Conservation (phyloP, 1,140 invertebrate species). For the Lucilia cuprina region DNA sequence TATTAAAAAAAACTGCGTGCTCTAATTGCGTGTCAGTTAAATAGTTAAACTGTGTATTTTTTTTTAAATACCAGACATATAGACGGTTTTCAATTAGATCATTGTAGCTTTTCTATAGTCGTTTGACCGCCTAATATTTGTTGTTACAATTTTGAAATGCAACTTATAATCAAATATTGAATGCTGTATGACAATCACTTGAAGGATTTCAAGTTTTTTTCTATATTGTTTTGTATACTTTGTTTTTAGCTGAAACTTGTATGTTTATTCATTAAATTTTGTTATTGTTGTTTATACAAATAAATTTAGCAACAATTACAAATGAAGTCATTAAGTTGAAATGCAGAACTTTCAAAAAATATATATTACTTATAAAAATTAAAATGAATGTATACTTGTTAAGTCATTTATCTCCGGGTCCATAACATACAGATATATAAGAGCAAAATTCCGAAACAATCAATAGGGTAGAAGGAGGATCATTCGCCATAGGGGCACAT, state of each 20-base stretch:
- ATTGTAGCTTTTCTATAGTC: not conserved
- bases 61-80: not conserved
- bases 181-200: not conserved
- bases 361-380: not conserved
- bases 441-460: too few relatives aligned
- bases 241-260: not conserved
- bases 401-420: too few relatives aligned
- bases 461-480: too few relatives aligned
- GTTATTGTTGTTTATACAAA: not conserved
- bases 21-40: not conserved
- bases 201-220: conserved; percentile 4
- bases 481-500: too few relatives aligned
- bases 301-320: not conserved
- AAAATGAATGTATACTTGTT: too few relatives aligned
- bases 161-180: not conserved
- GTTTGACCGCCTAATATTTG: not conserved
- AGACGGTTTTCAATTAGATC: not conserved
- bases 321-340: not conserved
- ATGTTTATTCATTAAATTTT: not conserved
- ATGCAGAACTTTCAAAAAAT: not conserved
- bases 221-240: not conserved
- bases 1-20: not conserved
- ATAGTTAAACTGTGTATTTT: not conserved
- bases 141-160: not conserved
- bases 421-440: too few relatives aligned